These are phyloP conservation scores for Saturnia pavonia DNA, from an alignment of 2,888 invertebrate species.

Conservation along the genomic window DNA sequence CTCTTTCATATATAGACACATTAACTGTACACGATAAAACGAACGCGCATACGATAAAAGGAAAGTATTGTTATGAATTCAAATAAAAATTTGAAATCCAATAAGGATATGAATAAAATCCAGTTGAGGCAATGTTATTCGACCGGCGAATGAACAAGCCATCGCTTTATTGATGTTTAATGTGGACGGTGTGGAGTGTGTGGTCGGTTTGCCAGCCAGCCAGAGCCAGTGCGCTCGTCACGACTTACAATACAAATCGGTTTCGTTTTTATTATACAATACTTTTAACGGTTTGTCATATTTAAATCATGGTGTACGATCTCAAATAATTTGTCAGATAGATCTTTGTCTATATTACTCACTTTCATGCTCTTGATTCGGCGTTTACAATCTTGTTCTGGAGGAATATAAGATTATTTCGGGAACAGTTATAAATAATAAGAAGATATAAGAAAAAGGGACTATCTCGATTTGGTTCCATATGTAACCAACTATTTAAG, in stretches of 20 bases:
- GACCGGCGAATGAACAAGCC: constrained; percentile 3
- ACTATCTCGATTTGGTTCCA: not conserved
- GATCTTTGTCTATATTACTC: not conserved
- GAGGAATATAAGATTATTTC: not conserved
- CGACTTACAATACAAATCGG: no score
- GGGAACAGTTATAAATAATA: not conserved
- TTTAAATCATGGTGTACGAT: not conserved
- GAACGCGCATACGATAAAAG: not conserved
- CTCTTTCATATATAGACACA: not conserved
- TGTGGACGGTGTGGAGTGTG: not conserved
- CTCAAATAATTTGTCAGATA: not conserved
- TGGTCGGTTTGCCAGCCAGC: not conserved
- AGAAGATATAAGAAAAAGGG: no score
- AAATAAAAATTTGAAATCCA: not conserved
- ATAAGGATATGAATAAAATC: constrained; percentile 8
- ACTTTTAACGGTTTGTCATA: not conserved
- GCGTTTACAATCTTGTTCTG: no score
- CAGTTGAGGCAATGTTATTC: not conserved
- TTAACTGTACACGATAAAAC: not conserved
- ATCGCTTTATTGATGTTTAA: not conserved
- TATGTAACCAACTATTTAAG: not conserved
- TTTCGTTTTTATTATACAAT: constrained; percentile 4
- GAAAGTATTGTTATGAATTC: not conserved
- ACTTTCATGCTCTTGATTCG: not conserved
- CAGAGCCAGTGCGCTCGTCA: not conserved